Base-by-base conservation (phyloP, 2,113 vertebrate species). In the Pelmatolapia mariae region DNA sequence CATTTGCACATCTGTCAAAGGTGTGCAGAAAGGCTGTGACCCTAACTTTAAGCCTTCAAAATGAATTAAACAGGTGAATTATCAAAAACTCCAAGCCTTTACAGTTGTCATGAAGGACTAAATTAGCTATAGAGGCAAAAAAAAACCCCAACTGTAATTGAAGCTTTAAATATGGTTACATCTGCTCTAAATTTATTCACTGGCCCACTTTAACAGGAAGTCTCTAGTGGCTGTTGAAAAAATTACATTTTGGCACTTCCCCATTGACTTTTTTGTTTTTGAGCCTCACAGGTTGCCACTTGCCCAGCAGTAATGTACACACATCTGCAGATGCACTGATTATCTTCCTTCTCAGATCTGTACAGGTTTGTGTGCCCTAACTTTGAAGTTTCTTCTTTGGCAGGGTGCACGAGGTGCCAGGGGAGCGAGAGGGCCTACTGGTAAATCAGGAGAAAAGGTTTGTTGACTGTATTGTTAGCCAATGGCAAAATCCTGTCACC, bases 391-490 rank as follows among this genome's bases (percentile, higher is more conserved):
- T 80, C 29, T 54, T 71, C 15, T 71, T 5, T 22, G 45, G 52
- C 88, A 99, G 99, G 99, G 99, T 50, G 96, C 97, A 2, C 95
- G 98, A 83, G 99, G 99, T 15, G 97, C 97, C 87, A 96, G 98
- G 93, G 99, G 99, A 26, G 97, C 97, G 1, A 96, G 92, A 92
- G 99, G 99, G 40, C 97, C 98, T 22, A 99, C 98, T 0, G 99
- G 99, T 26, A 99, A 99, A 85, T 93, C 98, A 12, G 99, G 99
- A 87, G 98, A 98, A 52, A 99, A 99, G 98, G 99, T 99, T 95
- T 45, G 96, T 50, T 87, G 80, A 84, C 66, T 38, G 68, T 81
- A 18, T 24, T 68, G 26, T 73, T 36, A 73, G 45, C 59, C 82
- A 80, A 52, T 24, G 79, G 3, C 19, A 29, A 80, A 47, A 36